phyloP scores from a whole-genome alignment of 2,797 vertebrate species.

The Sciurus carolinensis region DNA sequence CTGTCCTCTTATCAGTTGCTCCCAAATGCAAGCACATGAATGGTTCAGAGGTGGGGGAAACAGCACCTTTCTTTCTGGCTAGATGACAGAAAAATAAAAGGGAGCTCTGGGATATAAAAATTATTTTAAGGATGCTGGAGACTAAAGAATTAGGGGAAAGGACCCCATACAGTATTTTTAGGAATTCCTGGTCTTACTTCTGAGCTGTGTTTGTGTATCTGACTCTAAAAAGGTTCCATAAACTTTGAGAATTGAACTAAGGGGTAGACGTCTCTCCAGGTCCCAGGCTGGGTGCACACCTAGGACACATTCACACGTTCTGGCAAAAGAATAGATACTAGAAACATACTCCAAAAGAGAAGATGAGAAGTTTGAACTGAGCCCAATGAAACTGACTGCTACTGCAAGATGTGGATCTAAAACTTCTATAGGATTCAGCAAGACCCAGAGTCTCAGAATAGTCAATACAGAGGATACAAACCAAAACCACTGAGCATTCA shows the following conservation, averaged over 20 bases:
- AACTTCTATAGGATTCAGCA: not conserved
- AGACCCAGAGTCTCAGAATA: not conserved
- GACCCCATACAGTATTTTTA: fast-evolving
- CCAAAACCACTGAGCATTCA: not conserved
- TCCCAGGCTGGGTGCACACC: too few species aligned
- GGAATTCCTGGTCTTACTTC: not conserved
- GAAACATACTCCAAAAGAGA: not conserved
- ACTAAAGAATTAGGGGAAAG: not conserved
- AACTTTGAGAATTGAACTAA: not conserved
- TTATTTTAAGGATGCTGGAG: not conserved
- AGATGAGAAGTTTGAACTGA: not conserved
- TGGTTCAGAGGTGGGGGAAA: too few species aligned
- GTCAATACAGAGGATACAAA: not conserved
- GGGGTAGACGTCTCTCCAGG: fast-evolving
- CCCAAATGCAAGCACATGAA: not conserved
- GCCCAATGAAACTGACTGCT: not conserved
- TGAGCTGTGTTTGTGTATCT: not conserved
- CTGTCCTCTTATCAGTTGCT: not conserved
- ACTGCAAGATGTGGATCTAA: not conserved
- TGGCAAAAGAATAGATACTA: fast-evolving
- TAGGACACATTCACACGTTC: not conserved
- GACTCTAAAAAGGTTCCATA: not conserved
- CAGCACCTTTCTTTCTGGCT: not conserved
- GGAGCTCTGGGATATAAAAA: not conserved
- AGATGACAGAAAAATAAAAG: not conserved